Conservation (phyloP, 92 coral and sea anemone species). For the Parazoanthus swiftii region DNA sequence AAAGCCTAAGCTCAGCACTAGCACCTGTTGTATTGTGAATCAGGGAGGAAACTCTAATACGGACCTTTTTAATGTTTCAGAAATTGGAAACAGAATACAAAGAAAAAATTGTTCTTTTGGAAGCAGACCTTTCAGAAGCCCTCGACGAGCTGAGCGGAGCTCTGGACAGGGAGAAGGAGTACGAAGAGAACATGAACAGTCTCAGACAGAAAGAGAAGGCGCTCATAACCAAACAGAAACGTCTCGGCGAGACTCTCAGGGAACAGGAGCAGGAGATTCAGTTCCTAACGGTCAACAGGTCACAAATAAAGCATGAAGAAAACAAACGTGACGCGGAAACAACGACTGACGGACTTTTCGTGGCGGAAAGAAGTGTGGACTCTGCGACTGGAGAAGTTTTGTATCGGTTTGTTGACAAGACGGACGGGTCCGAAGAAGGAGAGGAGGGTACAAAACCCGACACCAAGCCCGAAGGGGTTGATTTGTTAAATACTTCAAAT, state of each 20-base stretch:
- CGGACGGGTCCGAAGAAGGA: slow-evolving; percentile 30
- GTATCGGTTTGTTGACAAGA: slow-evolving; percentile 30
- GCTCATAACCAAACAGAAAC: slow-evolving; percentile 74
- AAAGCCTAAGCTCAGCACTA: background rate
- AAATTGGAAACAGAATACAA: slow-evolving; percentile 77
- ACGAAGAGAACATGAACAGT: slow-evolving; percentile 67
- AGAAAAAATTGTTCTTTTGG: slow-evolving; percentile 75
- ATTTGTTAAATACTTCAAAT: slow-evolving; percentile 60
- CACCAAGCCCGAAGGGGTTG: slow-evolving; percentile 63
- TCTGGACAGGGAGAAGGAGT: slow-evolving; percentile 88
- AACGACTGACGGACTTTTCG: slow-evolving; percentile 67
- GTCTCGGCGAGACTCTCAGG: slow-evolving; percentile 81
- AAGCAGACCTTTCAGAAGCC: slow-evolving; percentile 91
- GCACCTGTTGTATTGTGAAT: background rate
- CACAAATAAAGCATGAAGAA: slow-evolving; percentile 42
- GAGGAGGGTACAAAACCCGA: slow-evolving; percentile 28
- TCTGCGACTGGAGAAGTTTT: slow-evolving; percentile 33
- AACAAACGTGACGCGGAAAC: slow-evolving; percentile 61
- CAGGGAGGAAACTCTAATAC: background rate
- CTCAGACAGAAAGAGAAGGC: slow-evolving; percentile 84
- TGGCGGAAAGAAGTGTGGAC: slow-evolving; percentile 76
- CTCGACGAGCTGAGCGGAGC: slow-evolving; percentile 95
- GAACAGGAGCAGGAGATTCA: slow-evolving; percentile 95
- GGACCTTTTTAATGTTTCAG: slow-evolving; percentile 45
- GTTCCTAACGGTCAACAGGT: slow-evolving; percentile 59